Percentiles rank a stretch among this genome's conserved stretches.
phyloP scores from a whole-genome alignment of 2,113 vertebrate species.

The Leptodactylus fuscus region DNA sequence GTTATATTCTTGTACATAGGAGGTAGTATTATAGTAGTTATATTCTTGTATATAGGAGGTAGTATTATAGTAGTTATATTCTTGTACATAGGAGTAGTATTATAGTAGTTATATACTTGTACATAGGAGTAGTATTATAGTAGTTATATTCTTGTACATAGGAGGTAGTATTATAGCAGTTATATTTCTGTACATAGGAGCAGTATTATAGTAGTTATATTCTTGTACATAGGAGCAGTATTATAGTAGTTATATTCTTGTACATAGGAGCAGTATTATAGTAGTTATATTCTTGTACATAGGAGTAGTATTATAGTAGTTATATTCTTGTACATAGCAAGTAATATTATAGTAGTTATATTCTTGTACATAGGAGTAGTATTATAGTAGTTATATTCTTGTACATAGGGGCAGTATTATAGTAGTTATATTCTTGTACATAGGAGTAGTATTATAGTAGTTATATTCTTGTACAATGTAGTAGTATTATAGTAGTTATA shows the following conservation, averaged over 20 bases:
- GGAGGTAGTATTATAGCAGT: not conserved
- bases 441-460: slow-evolving; percentile 15
- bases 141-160: slow-evolving; percentile 3
- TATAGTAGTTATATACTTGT: slow-evolving; percentile 18
- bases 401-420: slow-evolving; percentile 5
- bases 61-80: slow-evolving; percentile 11
- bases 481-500: slow-evolving; percentile 15
- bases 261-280: not conserved
- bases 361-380: not conserved
- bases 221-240: not conserved
- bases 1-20: not conserved
- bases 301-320: not conserved
- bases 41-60: not conserved
- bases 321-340: not conserved
- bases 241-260: too few species aligned
- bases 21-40: not conserved
- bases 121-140: not conserved
- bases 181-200: not conserved
- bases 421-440: slow-evolving; percentile 14
- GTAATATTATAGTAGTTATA: slow-evolving; percentile 3
- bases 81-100: not conserved
- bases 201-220: not conserved
- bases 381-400: slow-evolving; percentile 26
- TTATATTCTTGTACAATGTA: not conserved
- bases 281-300: not conserved